Conservation (phyloP, 2,888 invertebrate genomes). For the Lithodes maja region DNA sequence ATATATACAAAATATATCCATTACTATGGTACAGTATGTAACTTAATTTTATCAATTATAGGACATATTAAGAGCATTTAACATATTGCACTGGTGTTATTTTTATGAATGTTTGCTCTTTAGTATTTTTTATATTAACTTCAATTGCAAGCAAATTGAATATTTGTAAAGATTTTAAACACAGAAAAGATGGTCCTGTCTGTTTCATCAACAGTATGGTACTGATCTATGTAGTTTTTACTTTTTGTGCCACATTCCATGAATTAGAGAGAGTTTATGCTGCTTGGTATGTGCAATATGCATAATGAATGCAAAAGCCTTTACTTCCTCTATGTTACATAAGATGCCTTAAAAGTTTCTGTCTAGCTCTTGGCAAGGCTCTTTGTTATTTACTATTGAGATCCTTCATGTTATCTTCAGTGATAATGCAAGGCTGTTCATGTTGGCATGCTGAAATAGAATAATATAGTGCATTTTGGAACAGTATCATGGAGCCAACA, state of each 20-base stretch:
- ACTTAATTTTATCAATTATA: constrained; percentile 9
- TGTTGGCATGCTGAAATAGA: constrained; percentile 42
- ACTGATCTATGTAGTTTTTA: constrained; percentile 22
- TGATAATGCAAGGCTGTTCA: constrained; percentile 63
- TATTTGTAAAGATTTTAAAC: constrained; percentile 40
- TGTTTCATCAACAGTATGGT: constrained; percentile 14
- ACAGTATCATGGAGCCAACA: too few species aligned
- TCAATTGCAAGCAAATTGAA: constrained; percentile 34
- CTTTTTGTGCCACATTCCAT: constrained; percentile 40
- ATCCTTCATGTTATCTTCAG: constrained; percentile 56
- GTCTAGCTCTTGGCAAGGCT: constrained; percentile 57
- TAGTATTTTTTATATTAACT: constrained; percentile 38
- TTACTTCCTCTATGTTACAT: constrained; percentile 57
- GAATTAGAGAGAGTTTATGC: constrained; percentile 34
- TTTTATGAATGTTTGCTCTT: constrained; percentile 39
- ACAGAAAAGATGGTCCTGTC: constrained; percentile 8
- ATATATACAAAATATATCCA: too few species aligned
- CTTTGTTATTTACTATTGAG: constrained; percentile 49
- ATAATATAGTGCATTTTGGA: neutral
- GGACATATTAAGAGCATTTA: constrained; percentile 24
- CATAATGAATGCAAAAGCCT: constrained; percentile 49
- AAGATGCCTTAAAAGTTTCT: constrained; percentile 63
- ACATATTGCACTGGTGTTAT: constrained; percentile 21
- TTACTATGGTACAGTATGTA: too few species aligned
- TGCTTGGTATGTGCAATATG: constrained; percentile 3